These are phyloP conservation scores for Pantala flavescens DNA, from an alignment of 1,140 invertebrate species.

Conservation along the genomic window DNA sequence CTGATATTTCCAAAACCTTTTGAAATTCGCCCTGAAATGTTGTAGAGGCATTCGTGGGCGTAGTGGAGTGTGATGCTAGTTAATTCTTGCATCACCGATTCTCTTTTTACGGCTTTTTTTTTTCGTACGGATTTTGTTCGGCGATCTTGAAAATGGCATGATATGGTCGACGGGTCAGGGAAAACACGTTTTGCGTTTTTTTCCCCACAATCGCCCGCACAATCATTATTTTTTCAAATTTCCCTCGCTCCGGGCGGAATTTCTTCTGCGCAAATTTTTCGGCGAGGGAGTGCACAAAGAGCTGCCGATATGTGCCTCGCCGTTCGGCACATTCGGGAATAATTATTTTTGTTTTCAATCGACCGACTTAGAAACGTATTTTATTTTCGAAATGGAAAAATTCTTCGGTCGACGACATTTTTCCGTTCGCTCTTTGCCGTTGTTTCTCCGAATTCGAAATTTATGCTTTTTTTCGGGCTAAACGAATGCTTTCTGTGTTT, in stretches of 20 bases:
- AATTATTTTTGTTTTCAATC: too few relatives aligned
- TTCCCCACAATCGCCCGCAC: neutral
- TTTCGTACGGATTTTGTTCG: neutral
- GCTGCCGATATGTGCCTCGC: neutral
- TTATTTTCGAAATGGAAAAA: too few relatives aligned
- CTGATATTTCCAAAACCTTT: neutral
- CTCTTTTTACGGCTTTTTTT: neutral
- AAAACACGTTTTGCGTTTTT: neutral
- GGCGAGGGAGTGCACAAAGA: neutral
- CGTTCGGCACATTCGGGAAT: too few relatives aligned
- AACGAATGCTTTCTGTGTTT: too few relatives aligned
- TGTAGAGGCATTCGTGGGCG: neutral
- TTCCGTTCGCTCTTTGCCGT: too few relatives aligned
- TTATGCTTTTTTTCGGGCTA: too few relatives aligned
- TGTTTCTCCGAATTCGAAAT: too few relatives aligned
- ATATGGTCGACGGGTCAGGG: neutral
- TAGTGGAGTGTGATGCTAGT: neutral
- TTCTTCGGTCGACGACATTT: too few relatives aligned
- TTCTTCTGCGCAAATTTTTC: neutral
- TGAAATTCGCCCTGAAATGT: neutral
- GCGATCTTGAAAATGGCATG: conserved; percentile 1
- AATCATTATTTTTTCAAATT: neutral
- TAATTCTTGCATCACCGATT: neutral
- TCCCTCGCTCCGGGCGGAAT: neutral
- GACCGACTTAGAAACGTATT: too few relatives aligned